A percentile compares a stretch with the other conserved stretches of the same genome.
These are phyloP conservation scores for Pseudobourletiella spinata DNA, from an alignment of 1,140 invertebrate species.

Conservation along the genomic window DNA sequence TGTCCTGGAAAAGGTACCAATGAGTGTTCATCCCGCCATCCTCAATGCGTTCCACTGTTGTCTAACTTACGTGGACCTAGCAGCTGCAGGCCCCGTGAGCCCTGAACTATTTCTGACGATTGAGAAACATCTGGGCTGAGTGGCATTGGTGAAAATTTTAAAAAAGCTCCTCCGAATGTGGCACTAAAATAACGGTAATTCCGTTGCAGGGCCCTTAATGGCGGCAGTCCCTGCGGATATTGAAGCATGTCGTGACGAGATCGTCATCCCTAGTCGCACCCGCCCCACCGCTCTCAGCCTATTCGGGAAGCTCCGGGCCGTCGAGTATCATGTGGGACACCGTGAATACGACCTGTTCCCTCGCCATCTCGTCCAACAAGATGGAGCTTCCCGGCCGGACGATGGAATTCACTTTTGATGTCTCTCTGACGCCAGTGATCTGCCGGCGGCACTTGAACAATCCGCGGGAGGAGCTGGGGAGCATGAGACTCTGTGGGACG, in stretches of 20 bases:
- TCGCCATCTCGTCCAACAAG: slow-evolving; percentile 60
- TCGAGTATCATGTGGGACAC: slow-evolving; percentile 37
- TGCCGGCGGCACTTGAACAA: slow-evolving; percentile 19
- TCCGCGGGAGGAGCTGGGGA: neutral
- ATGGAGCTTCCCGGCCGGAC: slow-evolving; percentile 84
- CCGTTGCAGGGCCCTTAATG: slow-evolving; percentile 66
- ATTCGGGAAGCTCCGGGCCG: slow-evolving; percentile 47
- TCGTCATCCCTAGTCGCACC: slow-evolving; percentile 63
- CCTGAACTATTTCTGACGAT: slow-evolving; percentile 84
- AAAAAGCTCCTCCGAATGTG: neutral
- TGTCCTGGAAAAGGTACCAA: slow-evolving; percentile 66
- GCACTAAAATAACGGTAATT: neutral
- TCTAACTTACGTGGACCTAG: slow-evolving; percentile 90
- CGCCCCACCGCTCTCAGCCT: slow-evolving; percentile 39
- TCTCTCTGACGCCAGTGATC: slow-evolving; percentile 67
- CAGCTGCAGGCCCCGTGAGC: slow-evolving; percentile 74
- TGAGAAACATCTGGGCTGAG: slow-evolving; percentile 87
- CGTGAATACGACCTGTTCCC: slow-evolving; percentile 25
- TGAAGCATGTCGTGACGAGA: slow-evolving; percentile 90
- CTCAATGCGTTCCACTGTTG: slow-evolving; percentile 93
- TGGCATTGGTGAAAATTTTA: slow-evolving; percentile 37
- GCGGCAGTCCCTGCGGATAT: slow-evolving; percentile 91
- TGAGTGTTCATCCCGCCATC: slow-evolving; percentile 71
- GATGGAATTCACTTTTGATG: slow-evolving; percentile 94
- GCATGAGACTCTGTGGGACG: neutral